Evolutionary conservation across 2,888 invertebrate genomes (phyloP).

Genomic region (Agonopterix heracliana): DNA sequence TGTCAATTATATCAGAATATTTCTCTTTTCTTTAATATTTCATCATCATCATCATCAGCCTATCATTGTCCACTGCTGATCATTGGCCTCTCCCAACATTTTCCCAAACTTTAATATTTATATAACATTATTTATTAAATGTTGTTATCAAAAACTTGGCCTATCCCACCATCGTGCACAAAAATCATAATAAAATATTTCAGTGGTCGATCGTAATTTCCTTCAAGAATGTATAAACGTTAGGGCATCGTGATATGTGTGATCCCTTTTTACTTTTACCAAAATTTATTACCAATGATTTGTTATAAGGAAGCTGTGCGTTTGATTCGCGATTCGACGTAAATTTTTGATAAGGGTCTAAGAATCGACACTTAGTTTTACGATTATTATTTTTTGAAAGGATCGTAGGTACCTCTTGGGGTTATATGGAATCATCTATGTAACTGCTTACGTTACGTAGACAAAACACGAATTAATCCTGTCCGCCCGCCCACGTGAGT

Average conservation of each 20-base stretch:
- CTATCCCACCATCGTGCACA: neutral
- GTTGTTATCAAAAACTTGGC: neutral
- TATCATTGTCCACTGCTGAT: neutral
- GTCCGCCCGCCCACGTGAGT: too few species aligned
- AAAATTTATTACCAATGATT: slow-evolving; percentile 2
- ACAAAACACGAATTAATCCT: too few species aligned
- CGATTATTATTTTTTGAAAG: too few species aligned
- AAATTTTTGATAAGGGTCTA: neutral
- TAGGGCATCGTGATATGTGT: slow-evolving; percentile 2
- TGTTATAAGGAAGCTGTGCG: neutral
- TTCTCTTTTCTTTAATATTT: too few species aligned
- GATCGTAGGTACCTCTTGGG: neutral
- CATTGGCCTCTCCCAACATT: too few species aligned
- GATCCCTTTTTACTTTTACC: slow-evolving; percentile 1
- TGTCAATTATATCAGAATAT: neutral
- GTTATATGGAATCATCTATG: too few species aligned
- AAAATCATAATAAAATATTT: slow-evolving; percentile 4
- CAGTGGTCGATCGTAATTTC: slow-evolving; percentile 5
- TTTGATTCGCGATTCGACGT: neutral
- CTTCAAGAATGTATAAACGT: slow-evolving; percentile 5
- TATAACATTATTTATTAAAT: neutral
- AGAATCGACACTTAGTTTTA: too few species aligned
- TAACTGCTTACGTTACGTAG: too few species aligned
- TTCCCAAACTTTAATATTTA: neutral
- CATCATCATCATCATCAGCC: neutral